Base-by-base conservation (phyloP, 2,113 vertebrate genomes). In the Centrocercus urophasianus region DNA sequence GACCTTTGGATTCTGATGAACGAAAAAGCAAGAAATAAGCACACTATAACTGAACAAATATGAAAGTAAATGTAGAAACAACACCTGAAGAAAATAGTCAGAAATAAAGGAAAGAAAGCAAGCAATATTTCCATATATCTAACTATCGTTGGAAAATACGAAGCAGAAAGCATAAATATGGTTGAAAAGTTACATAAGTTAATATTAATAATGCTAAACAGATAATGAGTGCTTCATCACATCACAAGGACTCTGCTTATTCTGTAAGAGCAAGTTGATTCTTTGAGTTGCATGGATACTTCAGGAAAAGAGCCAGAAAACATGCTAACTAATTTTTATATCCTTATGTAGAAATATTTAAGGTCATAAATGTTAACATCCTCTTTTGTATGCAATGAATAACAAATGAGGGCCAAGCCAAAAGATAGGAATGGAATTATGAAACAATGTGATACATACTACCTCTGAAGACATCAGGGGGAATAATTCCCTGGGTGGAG, bases 281-380 rank as follows among this genome's bases (percentile, higher is more conserved):
- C 57, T 40, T 57, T 60, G 54, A 93, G 61, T 30, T 64, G 28
- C 42, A 24, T 52, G 47, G 43, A 67, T 81, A 45, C 65, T 69
- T 93, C 54, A 84, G 45, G 45, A 87, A 61, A 94, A 96, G 83
- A 61, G 36, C 52, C 89, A 88, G 69, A 50, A 66, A 43, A 63
- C 2, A 43, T 69, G 77, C 71, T 84, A 92, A 67, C 66, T 86
- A 42, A 72, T 24, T 91, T 61, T 80, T 54, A 89, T 20, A 70
- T 50, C 76, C 82, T 82, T 42, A 88, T 18, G 43, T 81, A 96
- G 72, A 47, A 75, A 83, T 21, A 14, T 63, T 79, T 48, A 64
- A 76, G 34, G 73, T 71, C 36, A 56, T 86, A 78, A 67, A 65
- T 19, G 20, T 93, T 88, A 91, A 45, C 12, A 77, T 57, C 54